Percentiles rank a stretch among this genome's conserved stretches.
Conservation (phyloP, 2,888 invertebrate genomes). For the Epirrhoe alternata region DNA sequence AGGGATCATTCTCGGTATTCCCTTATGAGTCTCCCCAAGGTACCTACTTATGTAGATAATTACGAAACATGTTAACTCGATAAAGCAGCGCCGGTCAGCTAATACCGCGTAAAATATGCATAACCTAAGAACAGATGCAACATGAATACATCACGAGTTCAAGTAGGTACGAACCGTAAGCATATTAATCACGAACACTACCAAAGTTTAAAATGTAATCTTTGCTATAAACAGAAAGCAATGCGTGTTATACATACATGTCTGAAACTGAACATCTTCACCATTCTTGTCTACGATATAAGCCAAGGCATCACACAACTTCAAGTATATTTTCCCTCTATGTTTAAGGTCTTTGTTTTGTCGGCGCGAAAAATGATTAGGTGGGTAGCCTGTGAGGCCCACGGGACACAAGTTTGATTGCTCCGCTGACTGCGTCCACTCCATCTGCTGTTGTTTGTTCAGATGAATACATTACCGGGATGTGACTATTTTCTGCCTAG, state of each 20-base stretch:
- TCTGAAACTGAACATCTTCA: not conserved
- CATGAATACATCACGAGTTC: not conserved
- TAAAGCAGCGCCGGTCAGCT: not conserved
- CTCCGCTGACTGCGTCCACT: constrained; percentile 69
- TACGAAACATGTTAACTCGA: not conserved
- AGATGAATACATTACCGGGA: constrained; percentile 75
- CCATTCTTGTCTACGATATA: not conserved
- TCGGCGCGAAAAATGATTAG: constrained; percentile 80
- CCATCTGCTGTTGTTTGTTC: constrained; percentile 74
- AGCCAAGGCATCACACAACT: not conserved
- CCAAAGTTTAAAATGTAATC: not conserved
- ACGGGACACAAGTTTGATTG: constrained; percentile 81
- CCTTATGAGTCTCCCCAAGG: not conserved
- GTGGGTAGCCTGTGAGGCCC: constrained; percentile 66
- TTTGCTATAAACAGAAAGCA: not conserved
- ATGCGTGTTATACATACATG: not conserved
- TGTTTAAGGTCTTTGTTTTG: constrained; percentile 66
- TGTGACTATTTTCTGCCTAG: constrained; percentile 54
- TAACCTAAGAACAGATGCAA: not conserved
- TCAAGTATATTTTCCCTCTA: constrained; percentile 7
- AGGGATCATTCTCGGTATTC: not conserved
- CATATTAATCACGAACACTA: not conserved
- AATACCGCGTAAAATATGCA: constrained; percentile 1
- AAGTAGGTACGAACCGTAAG: constrained; percentile 1
- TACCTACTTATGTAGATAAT: not conserved